These are phyloP conservation scores for Pongo abelii DNA, from an alignment of 2,113 vertebrate genomes.

Conservation along the genomic window DNA sequence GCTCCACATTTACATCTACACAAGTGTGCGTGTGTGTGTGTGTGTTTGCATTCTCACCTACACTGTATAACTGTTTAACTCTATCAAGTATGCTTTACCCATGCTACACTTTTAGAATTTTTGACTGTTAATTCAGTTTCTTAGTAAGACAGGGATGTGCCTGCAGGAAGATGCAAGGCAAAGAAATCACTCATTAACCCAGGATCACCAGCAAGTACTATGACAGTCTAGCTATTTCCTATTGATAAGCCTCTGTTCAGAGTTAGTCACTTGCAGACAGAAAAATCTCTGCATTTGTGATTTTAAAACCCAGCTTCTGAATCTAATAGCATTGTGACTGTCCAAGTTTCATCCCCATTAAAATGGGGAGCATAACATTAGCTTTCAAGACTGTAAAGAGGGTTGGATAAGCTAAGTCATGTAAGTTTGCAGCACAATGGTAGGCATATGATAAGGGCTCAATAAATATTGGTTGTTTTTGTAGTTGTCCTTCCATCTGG, in stretches of 20 bases:
- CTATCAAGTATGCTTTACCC: neutral
- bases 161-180: neutral
- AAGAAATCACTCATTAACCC: neutral
- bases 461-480: neutral
- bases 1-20: neutral
- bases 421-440: neutral
- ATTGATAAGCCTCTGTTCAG: neutral
- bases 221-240: neutral
- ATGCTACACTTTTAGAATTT: neutral
- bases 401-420: neutral
- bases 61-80: neutral
- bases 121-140: neutral
- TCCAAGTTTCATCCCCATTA: neutral
- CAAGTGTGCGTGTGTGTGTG: neutral
- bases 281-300: neutral
- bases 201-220: neutral
- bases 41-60: neutral
- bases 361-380: neutral
- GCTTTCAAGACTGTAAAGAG: neutral
- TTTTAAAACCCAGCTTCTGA: neutral
- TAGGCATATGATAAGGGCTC: neutral
- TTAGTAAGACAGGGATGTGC: neutral
- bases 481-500: neutral
- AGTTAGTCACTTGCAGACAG: neutral
- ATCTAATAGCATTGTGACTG: neutral